Conservation (phyloP, 2,888 invertebrate genomes). For the Melanchra persicariae region DNA sequence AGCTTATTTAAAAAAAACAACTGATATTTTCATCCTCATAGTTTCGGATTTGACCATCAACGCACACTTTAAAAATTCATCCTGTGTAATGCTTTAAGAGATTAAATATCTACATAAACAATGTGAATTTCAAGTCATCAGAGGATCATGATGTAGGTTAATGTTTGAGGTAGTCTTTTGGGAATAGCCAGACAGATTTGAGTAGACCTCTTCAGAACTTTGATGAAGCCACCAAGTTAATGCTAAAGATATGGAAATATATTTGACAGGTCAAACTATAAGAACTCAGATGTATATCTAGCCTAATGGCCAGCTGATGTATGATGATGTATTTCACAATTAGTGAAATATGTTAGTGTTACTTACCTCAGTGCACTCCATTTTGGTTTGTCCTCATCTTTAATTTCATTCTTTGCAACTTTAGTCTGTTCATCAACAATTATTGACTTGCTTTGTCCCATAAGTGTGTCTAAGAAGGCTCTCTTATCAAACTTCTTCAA, state of each 20-base stretch:
- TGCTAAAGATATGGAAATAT: neutral
- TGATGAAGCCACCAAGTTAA: too few relatives aligned
- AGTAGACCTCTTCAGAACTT: too few relatives aligned
- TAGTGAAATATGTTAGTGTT: neutral
- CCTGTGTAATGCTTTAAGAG: too few relatives aligned
- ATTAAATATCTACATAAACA: too few relatives aligned
- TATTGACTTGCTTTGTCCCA: slow-evolving; percentile 92
- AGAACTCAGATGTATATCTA: neutral
- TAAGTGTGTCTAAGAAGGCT: slow-evolving; percentile 94
- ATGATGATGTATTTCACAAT: slow-evolving; percentile 10
- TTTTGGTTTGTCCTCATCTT: slow-evolving; percentile 84
- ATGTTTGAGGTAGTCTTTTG: too few relatives aligned
- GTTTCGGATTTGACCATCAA: too few relatives aligned
- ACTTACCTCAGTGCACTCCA: slow-evolving; percentile 92
- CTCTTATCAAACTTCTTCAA: slow-evolving; percentile 94
- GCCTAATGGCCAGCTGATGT: neutral
- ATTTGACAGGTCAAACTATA: neutral
- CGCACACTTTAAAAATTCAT: too few relatives aligned
- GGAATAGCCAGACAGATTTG: too few relatives aligned
- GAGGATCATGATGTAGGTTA: too few relatives aligned
- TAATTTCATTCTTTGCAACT: slow-evolving; percentile 81
- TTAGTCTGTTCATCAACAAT: slow-evolving; percentile 87
- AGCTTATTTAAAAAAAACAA: too few relatives aligned
- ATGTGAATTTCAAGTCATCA: too few relatives aligned
- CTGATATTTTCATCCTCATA: too few relatives aligned